Evolutionary conservation across 2,797 vertebrate genomes (phyloP), one percentile per base, ranked within the genome.

Genomic region (Varecia variegata): DNA sequence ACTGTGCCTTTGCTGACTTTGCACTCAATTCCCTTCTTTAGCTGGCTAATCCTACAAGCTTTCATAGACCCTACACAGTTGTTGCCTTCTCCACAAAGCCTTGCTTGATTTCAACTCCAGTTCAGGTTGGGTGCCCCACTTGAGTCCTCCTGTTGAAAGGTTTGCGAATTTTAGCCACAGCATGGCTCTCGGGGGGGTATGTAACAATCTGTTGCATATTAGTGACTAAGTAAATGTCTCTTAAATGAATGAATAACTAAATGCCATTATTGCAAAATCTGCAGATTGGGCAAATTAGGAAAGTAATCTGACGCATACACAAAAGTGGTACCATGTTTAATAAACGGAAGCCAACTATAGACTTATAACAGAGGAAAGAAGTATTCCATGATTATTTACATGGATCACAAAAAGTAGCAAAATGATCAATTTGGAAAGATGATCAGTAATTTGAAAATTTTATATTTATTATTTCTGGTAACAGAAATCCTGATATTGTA

Each of bases 281-380:
- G 47, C 65, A 96, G n/a, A 73, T 23, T 43, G 80, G 76, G 38
- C 58, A 52, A 81, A 54, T 82, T 82, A 93, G 83, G 56, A 88
- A 92, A 97, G 35, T 84, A 60, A 21, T 80, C 18, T 62, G 54
- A 76, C 89, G 47, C 80, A 43, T 92, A 85, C 94, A 68, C 80
- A 92, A 90, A 82, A 94, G 76, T 81, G 32, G 18, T 35, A 35
- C 17, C 67, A 40, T 93, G 17, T 54, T 83, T 92, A 76, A 88
- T 90, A 97, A 96, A 95, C 88, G 92, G 83, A 88, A 84, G 95
- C 94, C 95, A 94, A 70, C 77, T 97, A 52, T 85, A 70, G 40
- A 82, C 62, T 85, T 94, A 52, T 32, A 76, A 87, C 67, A 82
- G 95, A 45, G 30, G 77, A 86, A 83, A 90, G 77, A 74, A 60